Conservation (phyloP, 2,113 vertebrate species). For the Phocoena phocoena region DNA sequence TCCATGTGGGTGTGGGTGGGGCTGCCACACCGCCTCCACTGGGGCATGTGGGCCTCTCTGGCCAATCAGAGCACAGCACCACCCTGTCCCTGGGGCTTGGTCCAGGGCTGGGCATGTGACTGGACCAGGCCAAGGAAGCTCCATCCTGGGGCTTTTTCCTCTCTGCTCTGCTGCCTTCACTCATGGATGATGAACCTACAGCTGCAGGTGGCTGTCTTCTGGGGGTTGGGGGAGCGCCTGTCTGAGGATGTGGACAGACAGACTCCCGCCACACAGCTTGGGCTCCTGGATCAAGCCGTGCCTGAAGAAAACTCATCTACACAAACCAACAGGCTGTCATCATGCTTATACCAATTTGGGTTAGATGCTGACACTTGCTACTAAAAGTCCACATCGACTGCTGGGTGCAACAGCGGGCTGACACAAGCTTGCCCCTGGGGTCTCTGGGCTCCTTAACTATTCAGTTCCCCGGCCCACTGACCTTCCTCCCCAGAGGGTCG, state of each 20-base stretch:
- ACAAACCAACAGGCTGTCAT: rapidly evolving
- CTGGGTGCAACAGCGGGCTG: rapidly evolving
- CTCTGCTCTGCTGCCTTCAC: neutral
- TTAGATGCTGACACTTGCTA: neutral
- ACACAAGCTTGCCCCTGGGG: rapidly evolving
- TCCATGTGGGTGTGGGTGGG: neutral
- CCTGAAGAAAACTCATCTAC: neutral
- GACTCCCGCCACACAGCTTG: rapidly evolving
- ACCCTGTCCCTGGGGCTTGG: rapidly evolving
- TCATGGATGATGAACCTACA: rapidly evolving
- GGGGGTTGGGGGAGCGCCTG: rapidly evolving
- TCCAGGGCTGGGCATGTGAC: neutral
- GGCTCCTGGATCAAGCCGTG: neutral
- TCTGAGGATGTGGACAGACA: neutral
- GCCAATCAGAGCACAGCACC: neutral
- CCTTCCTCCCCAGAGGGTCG: neutral
- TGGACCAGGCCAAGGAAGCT: neutral
- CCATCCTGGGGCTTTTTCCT: neutral
- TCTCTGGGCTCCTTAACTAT: neutral
- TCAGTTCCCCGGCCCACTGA: rapidly evolving
- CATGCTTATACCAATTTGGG: rapidly evolving
- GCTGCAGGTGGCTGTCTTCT: neutral
- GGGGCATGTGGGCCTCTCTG: neutral
- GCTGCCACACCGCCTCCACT: neutral
- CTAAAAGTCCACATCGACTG: rapidly evolving